phyloP scores from a whole-genome alignment of 2,888 invertebrate species.

The Diaperis boleti region DNA sequence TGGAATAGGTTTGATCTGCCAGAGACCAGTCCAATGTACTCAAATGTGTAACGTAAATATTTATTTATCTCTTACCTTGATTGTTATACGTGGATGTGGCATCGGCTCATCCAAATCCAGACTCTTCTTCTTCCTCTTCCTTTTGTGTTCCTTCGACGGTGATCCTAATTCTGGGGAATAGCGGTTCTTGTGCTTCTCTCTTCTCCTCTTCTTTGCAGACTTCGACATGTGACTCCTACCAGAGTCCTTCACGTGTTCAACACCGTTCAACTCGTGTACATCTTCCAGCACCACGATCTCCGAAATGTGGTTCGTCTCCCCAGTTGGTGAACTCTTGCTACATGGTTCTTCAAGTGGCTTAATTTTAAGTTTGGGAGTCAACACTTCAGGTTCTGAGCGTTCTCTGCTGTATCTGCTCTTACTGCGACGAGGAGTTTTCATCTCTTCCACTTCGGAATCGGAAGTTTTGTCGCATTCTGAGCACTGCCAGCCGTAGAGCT shows the following conservation, averaged over 20 bases:
- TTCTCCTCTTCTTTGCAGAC: constrained; percentile 76
- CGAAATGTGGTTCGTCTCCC: background rate
- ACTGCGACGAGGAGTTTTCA: constrained; percentile 86
- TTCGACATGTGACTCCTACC: constrained; percentile 60
- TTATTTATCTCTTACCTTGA: no score
- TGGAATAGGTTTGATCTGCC: constrained; percentile 81
- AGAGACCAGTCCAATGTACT: constrained; percentile 27
- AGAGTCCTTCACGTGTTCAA: no score
- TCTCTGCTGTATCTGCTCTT: constrained; percentile 70
- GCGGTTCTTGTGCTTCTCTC: constrained; percentile 82
- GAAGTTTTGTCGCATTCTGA: constrained; percentile 94
- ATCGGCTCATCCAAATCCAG: constrained; percentile 72
- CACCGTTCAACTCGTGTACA: constrained; percentile 47
- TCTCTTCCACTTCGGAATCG: constrained; percentile 85
- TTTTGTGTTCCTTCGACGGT: constrained; percentile 81
- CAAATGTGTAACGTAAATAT: no score
- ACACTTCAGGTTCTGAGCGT: constrained; percentile 49
- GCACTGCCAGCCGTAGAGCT: constrained; percentile 96
- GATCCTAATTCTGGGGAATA: constrained; percentile 79
- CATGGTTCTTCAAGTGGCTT: constrained; percentile 58
- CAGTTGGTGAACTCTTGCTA: background rate
- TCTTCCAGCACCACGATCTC: background rate
- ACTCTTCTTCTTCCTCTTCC: constrained; percentile 85
- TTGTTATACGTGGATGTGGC: constrained; percentile 83
- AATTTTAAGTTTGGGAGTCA: constrained; percentile 64